These are phyloP conservation scores for Stomatorhinus walkeri DNA, from an alignment of 2,797 vertebrate species.

Conservation along the genomic window DNA sequence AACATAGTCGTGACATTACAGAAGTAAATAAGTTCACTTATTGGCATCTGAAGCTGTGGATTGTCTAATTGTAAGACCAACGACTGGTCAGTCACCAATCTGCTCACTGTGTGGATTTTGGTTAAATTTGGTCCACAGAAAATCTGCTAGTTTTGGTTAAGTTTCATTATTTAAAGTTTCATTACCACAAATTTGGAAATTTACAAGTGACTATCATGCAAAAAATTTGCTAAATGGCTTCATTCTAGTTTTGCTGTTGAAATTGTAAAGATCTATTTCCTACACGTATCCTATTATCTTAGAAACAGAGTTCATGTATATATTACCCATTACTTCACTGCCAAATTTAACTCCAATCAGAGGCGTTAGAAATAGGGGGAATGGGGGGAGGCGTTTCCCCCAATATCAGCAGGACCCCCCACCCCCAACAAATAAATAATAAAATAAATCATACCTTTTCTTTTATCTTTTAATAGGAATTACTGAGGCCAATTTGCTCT, in stretches of 20 bases:
- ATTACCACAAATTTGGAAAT: not conserved
- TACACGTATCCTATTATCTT: not conserved
- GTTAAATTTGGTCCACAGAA: not conserved
- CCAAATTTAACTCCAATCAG: not conserved
- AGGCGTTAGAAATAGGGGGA: not conserved
- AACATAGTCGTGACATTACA: not conserved
- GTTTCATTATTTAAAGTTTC: not conserved
- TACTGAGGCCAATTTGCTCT: not conserved
- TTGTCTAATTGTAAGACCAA: not conserved
- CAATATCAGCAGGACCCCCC: not conserved
- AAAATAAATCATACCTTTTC: not conserved
- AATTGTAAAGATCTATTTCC: not conserved
- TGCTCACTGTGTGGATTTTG: not conserved
- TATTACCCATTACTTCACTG: not conserved
- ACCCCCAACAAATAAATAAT: not conserved
- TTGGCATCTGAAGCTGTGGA: not conserved
- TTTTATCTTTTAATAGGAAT: not conserved
- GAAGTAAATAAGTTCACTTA: not conserved
- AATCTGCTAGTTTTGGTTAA: not conserved
- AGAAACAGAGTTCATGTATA: not conserved
- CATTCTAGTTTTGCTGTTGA: not conserved
- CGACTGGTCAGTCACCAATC: not conserved
- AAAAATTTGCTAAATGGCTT: not conserved
- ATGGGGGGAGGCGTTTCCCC: not conserved
- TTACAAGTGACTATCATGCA: not conserved